Evolutionary conservation across 2,113 vertebrate species (phyloP), one percentile per base, ranked within the genome.

Genomic region (Alligator mississippiensis): DNA sequence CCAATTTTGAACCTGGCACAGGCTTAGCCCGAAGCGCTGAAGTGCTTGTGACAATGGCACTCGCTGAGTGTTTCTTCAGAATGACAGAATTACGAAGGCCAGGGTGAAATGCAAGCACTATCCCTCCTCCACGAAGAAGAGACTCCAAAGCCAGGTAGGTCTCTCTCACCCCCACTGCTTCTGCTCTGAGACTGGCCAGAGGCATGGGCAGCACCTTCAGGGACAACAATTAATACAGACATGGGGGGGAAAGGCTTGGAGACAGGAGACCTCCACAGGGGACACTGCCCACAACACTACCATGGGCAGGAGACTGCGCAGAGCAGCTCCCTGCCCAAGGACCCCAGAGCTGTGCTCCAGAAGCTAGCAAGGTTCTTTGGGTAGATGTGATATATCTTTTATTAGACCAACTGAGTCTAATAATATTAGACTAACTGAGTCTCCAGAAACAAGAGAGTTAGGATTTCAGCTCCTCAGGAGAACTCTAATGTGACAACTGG

Each of bases 1-100:
- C 0, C 47, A 0, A 59, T 0, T 2, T 63, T 81, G 57, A 84
- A 74, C 30, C 60, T 54, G 2, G 9, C 59, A 38, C 34, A 72
- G 34, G 9, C 62, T 66, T 30, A n/a, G 18, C 55, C 64, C 55
- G 59, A 70, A 72, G n/a, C 18, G 2, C 8, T 28, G 14, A 18
- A n/a, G n/a, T 30, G 62, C 24, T 3, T 5, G 63, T 70, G 85
- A 38, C 0, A 2, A 75, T 19, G 47, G 38, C 17, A 18, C 63
- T 55, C 34, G 55, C 72, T 9, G 3, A 66, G 24, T 19, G 24
- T 38, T 17, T 18, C 34, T 21, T 25, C 47, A 57, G 12, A 55
- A 22, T 10, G 25, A 5, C 11, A 6, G 55, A 24, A 11, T 11
- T 3, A 10, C 28, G 12, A 17, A 28, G 21, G 17, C 58, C 30